Conservation (phyloP, 2,113 vertebrate species). For the Sturnira hondurensis region DNA sequence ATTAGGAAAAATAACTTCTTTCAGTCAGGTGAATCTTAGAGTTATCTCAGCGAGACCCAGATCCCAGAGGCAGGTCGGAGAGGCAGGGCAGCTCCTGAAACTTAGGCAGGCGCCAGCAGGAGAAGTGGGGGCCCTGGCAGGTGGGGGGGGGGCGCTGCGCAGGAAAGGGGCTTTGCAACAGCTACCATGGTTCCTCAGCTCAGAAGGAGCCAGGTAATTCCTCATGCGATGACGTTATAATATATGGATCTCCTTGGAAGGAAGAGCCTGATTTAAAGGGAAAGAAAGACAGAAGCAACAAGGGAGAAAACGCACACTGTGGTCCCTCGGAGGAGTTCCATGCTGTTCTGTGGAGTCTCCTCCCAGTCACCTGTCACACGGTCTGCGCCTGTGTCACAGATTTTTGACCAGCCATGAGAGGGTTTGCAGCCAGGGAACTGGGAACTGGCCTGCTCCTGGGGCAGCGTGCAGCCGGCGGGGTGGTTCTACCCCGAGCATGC, state of each 20-base stretch:
- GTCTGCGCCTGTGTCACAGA: neutral
- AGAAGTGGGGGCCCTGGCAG: neutral
- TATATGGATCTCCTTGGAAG: neutral
- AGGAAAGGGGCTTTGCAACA: neutral
- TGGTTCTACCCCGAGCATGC: slow-evolving; percentile 71
- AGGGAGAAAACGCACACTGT: neutral
- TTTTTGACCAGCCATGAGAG: neutral
- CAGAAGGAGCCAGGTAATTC: slow-evolving; percentile 19
- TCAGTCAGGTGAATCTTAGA: neutral
- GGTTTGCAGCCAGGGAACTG: slow-evolving; percentile 60
- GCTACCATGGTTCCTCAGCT: neutral
- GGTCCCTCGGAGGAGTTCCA: neutral
- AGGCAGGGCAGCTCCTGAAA: slow-evolving; percentile 9
- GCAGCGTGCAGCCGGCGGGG: slow-evolving; percentile 56
- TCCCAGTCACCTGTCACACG: neutral
- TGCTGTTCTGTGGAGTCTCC: neutral
- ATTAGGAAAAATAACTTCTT: neutral
- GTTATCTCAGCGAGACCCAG: neutral
- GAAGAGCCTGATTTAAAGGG: neutral
- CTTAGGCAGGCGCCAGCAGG: neutral
- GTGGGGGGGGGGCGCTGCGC: neutral
- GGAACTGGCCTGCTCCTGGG: slow-evolving; percentile 44
- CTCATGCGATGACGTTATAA: neutral
- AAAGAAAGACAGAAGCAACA: neutral
- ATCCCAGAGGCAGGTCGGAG: neutral